Evolutionary conservation across 2,888 invertebrate genomes (phyloP).

Genomic region (Heliconius cydno): DNA sequence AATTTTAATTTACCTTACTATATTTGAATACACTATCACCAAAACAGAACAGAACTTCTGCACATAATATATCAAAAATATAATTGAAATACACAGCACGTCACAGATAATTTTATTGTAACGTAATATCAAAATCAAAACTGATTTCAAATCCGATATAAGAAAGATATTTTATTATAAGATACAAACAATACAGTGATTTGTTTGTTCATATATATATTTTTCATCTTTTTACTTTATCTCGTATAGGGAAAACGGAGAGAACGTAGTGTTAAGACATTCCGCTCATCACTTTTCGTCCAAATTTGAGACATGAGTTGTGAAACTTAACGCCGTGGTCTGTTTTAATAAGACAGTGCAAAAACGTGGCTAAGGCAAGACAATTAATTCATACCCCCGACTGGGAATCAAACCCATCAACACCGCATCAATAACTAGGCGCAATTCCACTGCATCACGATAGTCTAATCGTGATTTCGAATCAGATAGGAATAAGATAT

Average conservation of each 20-base stretch:
- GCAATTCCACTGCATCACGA: not conserved
- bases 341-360: too few relatives aligned
- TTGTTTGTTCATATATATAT: not conserved
- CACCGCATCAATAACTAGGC: not conserved
- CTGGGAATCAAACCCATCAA: not conserved
- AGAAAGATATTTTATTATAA: not conserved
- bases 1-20: too few relatives aligned
- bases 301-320: too few relatives aligned
- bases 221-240: too few relatives aligned
- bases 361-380: too few relatives aligned
- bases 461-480: conserved; percentile 27
- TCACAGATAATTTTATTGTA: conserved; percentile 28
- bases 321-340: too few relatives aligned
- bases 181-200: not conserved
- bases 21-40: not conserved
- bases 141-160: conserved; percentile 31
- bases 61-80: not conserved
- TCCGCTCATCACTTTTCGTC: too few relatives aligned
- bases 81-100: not conserved
- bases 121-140: conserved; percentile 39
- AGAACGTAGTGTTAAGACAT: too few relatives aligned
- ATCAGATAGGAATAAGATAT: conserved; percentile 12
- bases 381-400: not conserved
- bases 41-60: not conserved
- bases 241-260: too few relatives aligned